Evolutionary conservation across 1,140 invertebrate species (phyloP).

Genomic region (Paracyclopina nana): DNA sequence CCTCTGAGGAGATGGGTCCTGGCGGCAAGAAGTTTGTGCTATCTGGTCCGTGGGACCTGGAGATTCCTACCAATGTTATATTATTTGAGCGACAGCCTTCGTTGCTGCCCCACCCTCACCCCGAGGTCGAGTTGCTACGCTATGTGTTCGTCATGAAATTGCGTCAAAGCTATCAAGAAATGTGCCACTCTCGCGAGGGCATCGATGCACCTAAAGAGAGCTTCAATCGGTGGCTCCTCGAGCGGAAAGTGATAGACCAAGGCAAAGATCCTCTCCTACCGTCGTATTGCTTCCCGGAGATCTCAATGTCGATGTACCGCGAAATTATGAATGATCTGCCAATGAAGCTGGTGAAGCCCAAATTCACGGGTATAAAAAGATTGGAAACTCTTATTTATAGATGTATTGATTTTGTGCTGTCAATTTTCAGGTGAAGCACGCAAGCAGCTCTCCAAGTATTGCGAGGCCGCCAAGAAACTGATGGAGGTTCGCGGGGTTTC

Average conservation of each 20-base stretch:
- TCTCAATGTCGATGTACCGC: conserved; percentile 82
- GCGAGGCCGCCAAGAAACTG: conserved; percentile 88
- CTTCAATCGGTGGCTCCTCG: conserved; percentile 88
- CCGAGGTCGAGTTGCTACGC: conserved; percentile 64
- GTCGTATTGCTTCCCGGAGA: conserved; percentile 70
- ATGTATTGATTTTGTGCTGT: not conserved
- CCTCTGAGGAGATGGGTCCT: conserved; percentile 41
- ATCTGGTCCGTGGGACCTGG: conserved; percentile 77
- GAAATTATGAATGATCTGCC: conserved; percentile 98
- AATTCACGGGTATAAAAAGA: conserved; percentile 67
- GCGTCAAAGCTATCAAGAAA: conserved; percentile 72
- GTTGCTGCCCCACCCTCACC: conserved; percentile 65
- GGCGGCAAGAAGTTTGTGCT: conserved; percentile 56
- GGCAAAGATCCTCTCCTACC: conserved; percentile 61
- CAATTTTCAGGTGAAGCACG: conserved; percentile 48
- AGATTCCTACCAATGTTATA: conserved; percentile 78
- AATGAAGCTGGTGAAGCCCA: conserved; percentile 78
- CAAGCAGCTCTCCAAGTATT: conserved; percentile 85
- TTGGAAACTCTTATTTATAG: too few species aligned
- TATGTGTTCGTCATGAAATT: conserved; percentile 58
- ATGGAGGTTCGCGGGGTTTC: conserved; percentile 71
- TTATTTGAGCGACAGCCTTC: conserved; percentile 65
- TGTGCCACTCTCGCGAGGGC: conserved; percentile 76
- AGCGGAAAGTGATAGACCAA: conserved; percentile 69
- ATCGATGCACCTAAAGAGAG: conserved; percentile 90